Evolutionary conservation across 2,113 vertebrate genomes (phyloP).

Genomic region (Fregetta grallaria): DNA sequence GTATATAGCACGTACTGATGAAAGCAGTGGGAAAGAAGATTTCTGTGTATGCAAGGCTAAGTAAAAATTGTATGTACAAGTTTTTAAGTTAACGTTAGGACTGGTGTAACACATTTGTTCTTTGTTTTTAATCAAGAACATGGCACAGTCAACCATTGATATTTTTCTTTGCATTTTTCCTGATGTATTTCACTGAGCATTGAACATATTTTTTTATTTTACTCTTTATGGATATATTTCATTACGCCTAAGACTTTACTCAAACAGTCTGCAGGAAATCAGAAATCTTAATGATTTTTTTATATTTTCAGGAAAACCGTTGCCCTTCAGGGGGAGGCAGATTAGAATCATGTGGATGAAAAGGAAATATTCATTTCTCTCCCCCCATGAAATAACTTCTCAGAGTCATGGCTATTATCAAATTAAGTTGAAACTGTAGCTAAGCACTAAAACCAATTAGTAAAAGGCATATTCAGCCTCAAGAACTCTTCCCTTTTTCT

Average conservation of each 20-base stretch:
- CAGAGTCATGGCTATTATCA: neutral
- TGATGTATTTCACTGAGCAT: neutral
- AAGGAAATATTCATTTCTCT: neutral
- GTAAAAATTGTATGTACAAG: neutral
- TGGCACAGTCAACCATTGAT: neutral
- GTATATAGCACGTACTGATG: neutral
- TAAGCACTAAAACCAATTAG: neutral
- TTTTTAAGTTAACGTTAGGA: neutral
- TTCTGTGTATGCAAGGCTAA: neutral
- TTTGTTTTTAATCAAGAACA: neutral
- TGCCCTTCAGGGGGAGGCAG: neutral
- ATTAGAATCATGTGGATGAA: neutral
- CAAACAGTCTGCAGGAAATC: neutral
- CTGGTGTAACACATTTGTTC: neutral
- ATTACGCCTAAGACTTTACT: neutral
- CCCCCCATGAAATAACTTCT: neutral
- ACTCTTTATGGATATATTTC: neutral
- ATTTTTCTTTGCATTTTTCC: neutral
- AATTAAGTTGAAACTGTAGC: neutral
- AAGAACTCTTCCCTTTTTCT: neutral
- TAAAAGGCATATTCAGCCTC: neutral
- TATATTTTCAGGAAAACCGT: neutral
- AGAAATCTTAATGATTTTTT: neutral
- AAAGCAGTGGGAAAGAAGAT: neutral
- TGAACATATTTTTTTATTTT: neutral